These are phyloP conservation scores for Vireo altiloquus DNA, from an alignment of 2,113 vertebrate genomes.

Conservation along the genomic window DNA sequence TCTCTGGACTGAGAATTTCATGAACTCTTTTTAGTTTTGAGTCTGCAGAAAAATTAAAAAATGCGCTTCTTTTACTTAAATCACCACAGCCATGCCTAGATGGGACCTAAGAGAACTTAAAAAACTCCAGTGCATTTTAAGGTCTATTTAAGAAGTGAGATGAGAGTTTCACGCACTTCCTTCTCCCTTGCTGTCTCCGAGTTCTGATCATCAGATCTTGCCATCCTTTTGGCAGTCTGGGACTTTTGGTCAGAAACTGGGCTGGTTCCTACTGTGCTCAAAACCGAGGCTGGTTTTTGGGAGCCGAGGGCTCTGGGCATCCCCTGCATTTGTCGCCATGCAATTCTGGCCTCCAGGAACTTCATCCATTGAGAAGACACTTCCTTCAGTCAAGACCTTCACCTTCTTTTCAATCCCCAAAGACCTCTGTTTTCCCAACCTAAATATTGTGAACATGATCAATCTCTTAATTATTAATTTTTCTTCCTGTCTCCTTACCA, in stretches of 20 bases:
- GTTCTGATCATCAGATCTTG: background rate
- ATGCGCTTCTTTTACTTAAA: background rate
- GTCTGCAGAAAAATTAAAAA: background rate
- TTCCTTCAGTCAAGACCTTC: background rate
- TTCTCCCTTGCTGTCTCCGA: background rate
- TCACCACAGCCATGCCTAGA: background rate
- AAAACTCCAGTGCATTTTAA: background rate
- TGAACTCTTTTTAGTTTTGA: background rate
- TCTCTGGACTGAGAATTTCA: background rate
- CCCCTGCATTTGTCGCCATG: background rate
- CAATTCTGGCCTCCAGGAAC: background rate
- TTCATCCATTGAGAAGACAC: background rate
- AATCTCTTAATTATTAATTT: background rate
- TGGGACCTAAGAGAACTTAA: background rate
- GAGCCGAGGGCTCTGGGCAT: background rate
- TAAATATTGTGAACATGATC: background rate
- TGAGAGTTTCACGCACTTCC: background rate
- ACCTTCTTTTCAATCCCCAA: background rate
- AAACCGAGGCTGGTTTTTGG: background rate
- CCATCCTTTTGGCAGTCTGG: background rate
- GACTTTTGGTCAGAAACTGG: background rate
- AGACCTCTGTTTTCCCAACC: background rate
- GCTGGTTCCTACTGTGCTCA: background rate
- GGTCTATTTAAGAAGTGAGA: background rate
- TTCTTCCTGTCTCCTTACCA: background rate